Percentiles rank a stretch among this genome's conserved stretches.
These are phyloP conservation scores for Rugalucina vietnamica DNA, from an alignment of 2,888 invertebrate species.

Conservation along the genomic window DNA sequence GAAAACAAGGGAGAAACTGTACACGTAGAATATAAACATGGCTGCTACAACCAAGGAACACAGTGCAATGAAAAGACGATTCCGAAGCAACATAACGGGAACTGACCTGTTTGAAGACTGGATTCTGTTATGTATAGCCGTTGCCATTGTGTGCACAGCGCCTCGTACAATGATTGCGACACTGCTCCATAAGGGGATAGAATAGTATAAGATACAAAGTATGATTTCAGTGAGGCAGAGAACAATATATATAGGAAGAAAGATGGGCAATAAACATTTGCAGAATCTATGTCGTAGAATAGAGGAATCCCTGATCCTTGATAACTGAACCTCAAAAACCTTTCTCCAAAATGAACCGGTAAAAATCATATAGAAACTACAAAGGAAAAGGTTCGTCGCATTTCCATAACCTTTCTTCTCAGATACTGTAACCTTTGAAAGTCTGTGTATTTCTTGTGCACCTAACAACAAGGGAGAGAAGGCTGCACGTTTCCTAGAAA, in stretches of 20 bases:
- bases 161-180: neutral
- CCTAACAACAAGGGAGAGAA: neutral
- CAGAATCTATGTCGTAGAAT: neutral
- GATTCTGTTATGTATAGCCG: neutral
- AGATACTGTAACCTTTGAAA: neutral
- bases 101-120: neutral
- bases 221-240: slow-evolving; percentile 22
- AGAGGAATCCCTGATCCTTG: neutral
- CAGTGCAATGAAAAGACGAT: neutral
- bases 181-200: neutral
- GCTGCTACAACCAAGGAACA: neutral
- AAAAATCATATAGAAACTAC: slow-evolving; percentile 6
- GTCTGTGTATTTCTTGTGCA: neutral
- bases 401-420: neutral
- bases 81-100: neutral
- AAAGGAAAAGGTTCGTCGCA: neutral
- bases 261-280: neutral
- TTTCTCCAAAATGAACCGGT: neutral
- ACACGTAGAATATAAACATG: slow-evolving; percentile 14
- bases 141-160: neutral
- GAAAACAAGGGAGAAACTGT: slow-evolving; percentile 25
- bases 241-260: slow-evolving; percentile 20
- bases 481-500: neutral
- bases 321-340: neutral
- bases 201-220: slow-evolving; percentile 26